Evolutionary conservation across 2,113 vertebrate genomes (phyloP), one percentile per base, ranked within the genome.

Genomic region (Ceyx margarethae): DNA sequence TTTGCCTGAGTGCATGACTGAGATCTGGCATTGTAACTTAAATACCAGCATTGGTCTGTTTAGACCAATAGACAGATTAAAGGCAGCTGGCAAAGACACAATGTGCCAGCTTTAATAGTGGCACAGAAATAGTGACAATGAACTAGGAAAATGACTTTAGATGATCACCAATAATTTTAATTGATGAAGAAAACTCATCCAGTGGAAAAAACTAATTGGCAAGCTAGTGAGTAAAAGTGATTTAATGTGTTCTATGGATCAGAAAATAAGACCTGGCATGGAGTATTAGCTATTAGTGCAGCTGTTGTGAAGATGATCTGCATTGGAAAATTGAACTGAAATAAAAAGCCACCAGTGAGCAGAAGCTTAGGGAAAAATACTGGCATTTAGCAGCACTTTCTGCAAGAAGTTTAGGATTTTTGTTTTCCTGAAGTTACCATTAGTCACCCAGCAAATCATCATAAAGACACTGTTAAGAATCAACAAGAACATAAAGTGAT

Each of bases 151-250:
- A 97, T 97, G 72, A 90, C 87, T 96, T 96, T 78, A 96, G 93
- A 97, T 96, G 90, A 97, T 97, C 88, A 97, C 95, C 95, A 94
- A 95, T 97, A 97, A 97, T 97, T 97, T 95, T 95, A 94, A 93
- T 94, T 97, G 97, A 97, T 98, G 96, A 97, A 91, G 87, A 96
- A 96, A 97, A 96, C 95, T 95, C 96, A 97, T 97, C 92, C 97
- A 97, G 82, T 93, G 95, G 71, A 94, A 90, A 97, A 97, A 94
- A 37, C 56, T 97, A 97, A 97, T 95, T 97, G 93, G 91, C 95
- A 97, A 97, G 95, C 94, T 95, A 74, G 93, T 89, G 88, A 97
- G 78, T 96, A 96, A 97, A 94, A 96, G 88, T 96, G 96, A 97
- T 94, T 97, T 96, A 97, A 91, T 96, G 75, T 95, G 82, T 96